phyloP scores from a whole-genome alignment of 1,140 invertebrate genomes.

The Parasteatoda tepidariorum region DNA sequence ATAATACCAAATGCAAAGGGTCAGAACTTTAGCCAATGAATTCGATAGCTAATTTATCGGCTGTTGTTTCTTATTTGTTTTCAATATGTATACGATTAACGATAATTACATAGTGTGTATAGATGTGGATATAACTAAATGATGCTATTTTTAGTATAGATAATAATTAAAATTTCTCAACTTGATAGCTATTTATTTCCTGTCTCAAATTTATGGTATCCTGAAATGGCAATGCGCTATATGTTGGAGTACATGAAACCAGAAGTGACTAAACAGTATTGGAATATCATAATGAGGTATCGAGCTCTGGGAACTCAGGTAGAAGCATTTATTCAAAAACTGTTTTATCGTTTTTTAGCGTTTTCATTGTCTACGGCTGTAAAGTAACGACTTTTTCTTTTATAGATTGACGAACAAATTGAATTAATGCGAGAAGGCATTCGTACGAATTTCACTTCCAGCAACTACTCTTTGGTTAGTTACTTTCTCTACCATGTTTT shows the following conservation, averaged over 20 bases:
- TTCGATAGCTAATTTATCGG: too few species aligned
- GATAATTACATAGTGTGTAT: too few species aligned
- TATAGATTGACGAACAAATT: constrained; percentile 64
- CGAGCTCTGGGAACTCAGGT: constrained; percentile 26
- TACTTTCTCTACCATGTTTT: neutral
- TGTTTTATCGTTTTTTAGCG: neutral
- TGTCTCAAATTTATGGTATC: neutral
- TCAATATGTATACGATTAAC: too few species aligned
- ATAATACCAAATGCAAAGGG: too few species aligned
- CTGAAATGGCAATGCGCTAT: constrained; percentile 14
- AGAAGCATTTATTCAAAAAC: neutral
- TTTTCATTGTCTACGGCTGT: neutral
- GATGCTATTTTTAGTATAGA: too few species aligned
- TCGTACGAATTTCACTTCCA: constrained; percentile 57
- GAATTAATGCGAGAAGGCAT: constrained; percentile 64
- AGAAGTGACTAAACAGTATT: constrained; percentile 22
- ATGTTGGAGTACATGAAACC: constrained; percentile 40
- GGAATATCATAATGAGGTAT: constrained; percentile 46
- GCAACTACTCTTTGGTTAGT: constrained; percentile 64
- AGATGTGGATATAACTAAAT: too few species aligned
- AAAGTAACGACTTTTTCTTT: neutral
- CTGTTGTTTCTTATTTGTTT: too few species aligned
- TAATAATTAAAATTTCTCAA: neutral
- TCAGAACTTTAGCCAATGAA: too few species aligned
- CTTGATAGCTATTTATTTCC: constrained; percentile 31